Evolutionary conservation across 2,888 invertebrate genomes (phyloP), one percentile per base, ranked within the genome.

Genomic region (Anagyrus pseudococci): DNA sequence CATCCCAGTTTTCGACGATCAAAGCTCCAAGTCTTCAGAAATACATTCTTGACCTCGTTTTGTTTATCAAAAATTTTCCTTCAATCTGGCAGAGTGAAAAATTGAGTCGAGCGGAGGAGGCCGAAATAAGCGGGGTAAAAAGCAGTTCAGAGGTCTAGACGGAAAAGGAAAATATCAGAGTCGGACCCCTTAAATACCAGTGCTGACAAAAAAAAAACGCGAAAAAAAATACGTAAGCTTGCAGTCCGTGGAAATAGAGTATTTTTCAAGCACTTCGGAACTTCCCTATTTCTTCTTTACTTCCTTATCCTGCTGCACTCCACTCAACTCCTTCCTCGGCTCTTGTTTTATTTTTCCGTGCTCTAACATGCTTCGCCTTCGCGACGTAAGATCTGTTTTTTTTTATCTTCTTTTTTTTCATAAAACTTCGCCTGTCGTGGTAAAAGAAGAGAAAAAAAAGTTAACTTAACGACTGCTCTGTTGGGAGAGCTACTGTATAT

Each of bases 261-360:
- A 48, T 58, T 63, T 63, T 55, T 55, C 58, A 58, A 63, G 58
- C 63, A 63, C 55, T 63, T 58, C 50, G 54, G 48, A 62, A 62
- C 41, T 62, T 61, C 56, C 43, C 19, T 49, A 44, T 43, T 58
- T 22, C 56, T 62, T 53, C 58, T 50, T 46, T 54, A 41, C 57
- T 52, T 44, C 44, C 48, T 48, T n/a, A n/a, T 48, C 47, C 44
- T 37, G 15, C 17, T 29, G 4, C 29, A 8, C 19, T 20, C 17
- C 15, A 15, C 19, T 20, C 22, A 4, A 3, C 46, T 46, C 4
- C 22, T 46, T 46, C 20, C 17, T 46, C 43, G 8, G 13, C n/a
- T n/a, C 22, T 10, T 48, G 4, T 29, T n/a, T 15, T 29, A 7
- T 29, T 17, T 4, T 26, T 26, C 29, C 20, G 26, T 17, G 15